Percentiles rank a stretch among this genome's conserved stretches.
phyloP scores from a whole-genome alignment of 2,888 invertebrate genomes.

The Zonitis immaculata region DNA sequence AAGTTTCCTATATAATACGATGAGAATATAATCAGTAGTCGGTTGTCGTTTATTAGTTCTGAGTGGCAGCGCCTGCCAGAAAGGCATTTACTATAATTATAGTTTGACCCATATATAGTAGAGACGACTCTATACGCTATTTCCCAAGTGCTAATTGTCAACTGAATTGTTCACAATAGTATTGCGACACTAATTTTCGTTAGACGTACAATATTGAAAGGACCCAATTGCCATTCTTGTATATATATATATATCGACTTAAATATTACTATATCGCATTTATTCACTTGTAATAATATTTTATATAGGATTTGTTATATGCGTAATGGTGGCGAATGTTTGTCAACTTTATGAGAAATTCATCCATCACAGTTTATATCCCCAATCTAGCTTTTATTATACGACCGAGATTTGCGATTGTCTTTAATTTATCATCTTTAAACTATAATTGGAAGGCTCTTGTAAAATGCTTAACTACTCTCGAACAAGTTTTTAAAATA shows the following conservation, averaged over 20 bases:
- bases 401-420: conserved; percentile 30
- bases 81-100: conserved; percentile 28
- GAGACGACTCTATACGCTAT: conserved; percentile 23
- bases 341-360: conserved; percentile 2
- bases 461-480: conserved; percentile 31
- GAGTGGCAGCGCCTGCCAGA: conserved; percentile 25
- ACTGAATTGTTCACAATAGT: conserved; percentile 25
- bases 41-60: conserved; percentile 27
- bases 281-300: neutral
- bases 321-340: neutral
- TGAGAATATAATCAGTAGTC: conserved; percentile 19
- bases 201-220: conserved; percentile 26
- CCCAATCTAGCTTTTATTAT: conserved; percentile 25
- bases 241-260: too few relatives aligned
- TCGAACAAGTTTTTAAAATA: conserved; percentile 31
- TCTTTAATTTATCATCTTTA: conserved; percentile 33
- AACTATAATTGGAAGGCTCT: conserved; percentile 32
- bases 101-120: conserved; percentile 28
- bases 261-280: too few relatives aligned
- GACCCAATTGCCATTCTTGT: conserved; percentile 9
- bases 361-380: conserved; percentile 9
- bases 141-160: conserved; percentile 31
- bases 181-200: conserved; percentile 29
- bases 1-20: conserved; percentile 10
- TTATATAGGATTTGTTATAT: neutral